phyloP scores from a whole-genome alignment of 2,888 invertebrate genomes.

The Chydorus sphaericus region DNA sequence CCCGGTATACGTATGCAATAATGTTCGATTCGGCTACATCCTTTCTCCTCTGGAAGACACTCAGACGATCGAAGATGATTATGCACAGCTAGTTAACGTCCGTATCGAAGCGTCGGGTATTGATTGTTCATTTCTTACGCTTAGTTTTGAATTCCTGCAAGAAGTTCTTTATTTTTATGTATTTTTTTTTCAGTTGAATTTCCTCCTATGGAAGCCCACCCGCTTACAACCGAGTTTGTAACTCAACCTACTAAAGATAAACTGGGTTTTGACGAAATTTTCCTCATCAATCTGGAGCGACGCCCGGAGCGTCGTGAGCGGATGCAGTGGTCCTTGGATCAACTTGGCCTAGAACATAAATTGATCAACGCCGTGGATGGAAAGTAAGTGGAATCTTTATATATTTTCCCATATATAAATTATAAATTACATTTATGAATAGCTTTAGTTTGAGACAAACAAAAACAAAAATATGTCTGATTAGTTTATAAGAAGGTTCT shows the following conservation, averaged over 20 bases:
- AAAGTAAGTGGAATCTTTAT: constrained; percentile 40
- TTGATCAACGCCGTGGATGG: constrained; percentile 78
- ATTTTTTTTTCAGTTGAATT: constrained; percentile 18
- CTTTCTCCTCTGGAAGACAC: constrained; percentile 61
- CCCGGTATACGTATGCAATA: constrained; percentile 62
- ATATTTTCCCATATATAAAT: no score
- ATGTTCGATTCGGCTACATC: constrained; percentile 62
- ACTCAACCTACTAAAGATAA: constrained; percentile 38
- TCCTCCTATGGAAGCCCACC: constrained; percentile 15
- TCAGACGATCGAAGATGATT: constrained; percentile 46
- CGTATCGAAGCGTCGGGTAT: constrained; percentile 57
- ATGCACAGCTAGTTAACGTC: constrained; percentile 55
- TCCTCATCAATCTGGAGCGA: constrained; percentile 79
- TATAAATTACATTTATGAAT: no score
- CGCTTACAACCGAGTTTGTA: constrained; percentile 5
- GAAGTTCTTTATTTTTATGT: constrained; percentile 8
- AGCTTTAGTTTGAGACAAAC: no score
- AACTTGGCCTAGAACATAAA: constrained; percentile 63
- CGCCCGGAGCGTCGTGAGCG: constrained; percentile 58
- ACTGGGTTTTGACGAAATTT: constrained; percentile 62
- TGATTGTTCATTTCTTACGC: constrained; percentile 24
- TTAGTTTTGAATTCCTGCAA: neutral
- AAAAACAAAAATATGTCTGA: no score
- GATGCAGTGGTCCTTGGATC: constrained; percentile 65
- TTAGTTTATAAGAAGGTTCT: no score